Evolutionary conservation across 2,113 vertebrate genomes (phyloP).

Genomic region (Daubentonia madagascariensis): DNA sequence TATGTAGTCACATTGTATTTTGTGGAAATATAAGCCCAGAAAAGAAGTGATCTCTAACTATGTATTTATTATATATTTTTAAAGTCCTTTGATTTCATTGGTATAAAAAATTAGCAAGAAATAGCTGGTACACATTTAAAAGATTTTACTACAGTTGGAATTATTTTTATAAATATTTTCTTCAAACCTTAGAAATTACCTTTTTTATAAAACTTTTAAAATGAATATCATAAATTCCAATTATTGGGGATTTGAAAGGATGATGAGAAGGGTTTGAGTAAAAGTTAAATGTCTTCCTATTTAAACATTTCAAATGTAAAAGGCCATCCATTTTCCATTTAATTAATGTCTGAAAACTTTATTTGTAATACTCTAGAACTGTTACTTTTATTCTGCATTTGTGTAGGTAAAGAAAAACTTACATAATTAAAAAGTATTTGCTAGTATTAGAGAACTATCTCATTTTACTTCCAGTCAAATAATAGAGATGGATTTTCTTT

Average conservation of each 20-base stretch:
- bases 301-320: background rate
- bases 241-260: background rate
- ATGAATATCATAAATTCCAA: background rate
- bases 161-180: no score
- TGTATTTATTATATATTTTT: no score
- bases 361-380: background rate
- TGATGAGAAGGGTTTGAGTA: background rate
- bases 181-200: background rate
- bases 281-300: background rate
- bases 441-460: no score
- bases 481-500: no score
- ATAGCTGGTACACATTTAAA: no score
- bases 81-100: no score
- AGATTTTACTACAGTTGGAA: no score
- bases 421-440: no score
- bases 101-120: no score
- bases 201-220: no score
- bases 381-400: background rate
- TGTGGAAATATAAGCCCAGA: background rate
- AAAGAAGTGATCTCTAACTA: background rate
- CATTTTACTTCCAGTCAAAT: no score
- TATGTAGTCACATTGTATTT: background rate
- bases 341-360: background rate
- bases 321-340: background rate
- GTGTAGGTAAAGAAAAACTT: no score